Evolutionary conservation across 2,113 vertebrate genomes (phyloP).

Genomic region (mouse (Mus musculus)): GRCm39 chr2:74348501-74349000

Average conservation of each 20-base stretch:
- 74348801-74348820: not conserved
- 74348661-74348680: conserved; percentile 16
- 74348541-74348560: conserved; percentile 8
- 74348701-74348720: not conserved
- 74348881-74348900: not conserved
- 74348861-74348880: conserved; percentile 53
- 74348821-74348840: not conserved
- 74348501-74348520: not conserved
- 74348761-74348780: conserved; percentile 47
- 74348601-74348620: not conserved
- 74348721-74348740: conserved; percentile 33
- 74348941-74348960: not conserved
- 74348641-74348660: not conserved
- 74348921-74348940: not conserved
- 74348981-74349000: not conserved
- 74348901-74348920: conserved; percentile 36
- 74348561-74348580: not conserved
- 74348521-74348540: not conserved
- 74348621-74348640: not conserved
- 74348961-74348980: not conserved
- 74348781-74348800: not conserved
- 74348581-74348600: not conserved
- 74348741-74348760: conserved; percentile 20
- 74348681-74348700: conserved; percentile 41
- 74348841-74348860: not conserved